Evolutionary conservation across 2,113 vertebrate species (phyloP).

Genomic region (Lethenteron camtschaticum): DNA sequence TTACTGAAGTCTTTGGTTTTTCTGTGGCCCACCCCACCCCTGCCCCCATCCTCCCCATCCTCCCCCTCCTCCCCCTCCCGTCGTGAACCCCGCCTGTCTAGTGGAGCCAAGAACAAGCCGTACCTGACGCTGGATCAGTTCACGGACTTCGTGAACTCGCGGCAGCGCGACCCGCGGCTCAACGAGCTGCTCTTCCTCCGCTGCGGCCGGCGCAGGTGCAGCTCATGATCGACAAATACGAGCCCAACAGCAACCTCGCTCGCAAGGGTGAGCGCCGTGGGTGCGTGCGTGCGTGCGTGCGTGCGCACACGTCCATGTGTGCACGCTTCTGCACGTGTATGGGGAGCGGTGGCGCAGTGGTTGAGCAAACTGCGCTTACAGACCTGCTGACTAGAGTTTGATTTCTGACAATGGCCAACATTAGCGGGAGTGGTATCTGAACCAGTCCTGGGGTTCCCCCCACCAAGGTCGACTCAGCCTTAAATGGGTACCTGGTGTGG

Average conservation of each 20-base stretch:
- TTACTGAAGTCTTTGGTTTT: neutral
- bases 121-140: slow-evolving; percentile 88
- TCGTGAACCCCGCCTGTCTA: slow-evolving; percentile 10
- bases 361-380: too few species aligned
- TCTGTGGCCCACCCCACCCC: neutral
- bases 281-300: too few species aligned
- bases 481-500: too few species aligned
- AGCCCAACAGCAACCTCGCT: slow-evolving; percentile 38
- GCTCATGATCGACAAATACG: slow-evolving; percentile 72
- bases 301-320: too few species aligned
- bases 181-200: slow-evolving; percentile 67
- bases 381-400: too few species aligned
- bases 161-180: slow-evolving; percentile 62
- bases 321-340: too few species aligned
- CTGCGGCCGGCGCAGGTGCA: slow-evolving; percentile 60
- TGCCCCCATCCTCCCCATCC: neutral
- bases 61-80: neutral
- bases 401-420: too few species aligned
- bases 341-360: too few species aligned
- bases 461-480: too few species aligned
- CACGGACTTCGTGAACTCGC: slow-evolving; percentile 79
- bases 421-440: too few species aligned
- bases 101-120: slow-evolving; percentile 57
- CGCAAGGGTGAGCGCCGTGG: slow-evolving; percentile 46
- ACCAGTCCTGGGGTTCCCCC: too few species aligned